A percentile compares a stretch with the other conserved stretches of the same genome.
phyloP scores from a whole-genome alignment of 2,113 vertebrate species.

The Syngnathus floridae region DNA sequence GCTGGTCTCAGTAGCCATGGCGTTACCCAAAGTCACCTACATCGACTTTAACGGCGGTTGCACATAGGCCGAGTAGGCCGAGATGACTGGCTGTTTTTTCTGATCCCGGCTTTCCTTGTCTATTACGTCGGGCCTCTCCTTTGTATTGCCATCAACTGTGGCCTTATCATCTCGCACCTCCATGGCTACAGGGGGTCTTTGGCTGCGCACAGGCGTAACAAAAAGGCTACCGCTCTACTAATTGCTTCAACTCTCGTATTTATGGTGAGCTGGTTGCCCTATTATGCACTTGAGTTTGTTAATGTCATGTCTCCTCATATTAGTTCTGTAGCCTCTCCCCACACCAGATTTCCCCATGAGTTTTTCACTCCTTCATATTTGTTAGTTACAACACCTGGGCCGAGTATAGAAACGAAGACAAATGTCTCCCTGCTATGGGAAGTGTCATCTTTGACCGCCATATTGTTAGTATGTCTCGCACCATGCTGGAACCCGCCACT shows the following conservation, averaged over 20 bases:
- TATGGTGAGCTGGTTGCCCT: slow-evolving; percentile 62
- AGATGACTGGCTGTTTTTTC: slow-evolving; percentile 59
- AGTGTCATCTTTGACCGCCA: slow-evolving; percentile 51
- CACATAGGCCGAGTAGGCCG: slow-evolving; percentile 54
- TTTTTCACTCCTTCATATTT: background rate
- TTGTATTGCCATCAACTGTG: slow-evolving; percentile 58
- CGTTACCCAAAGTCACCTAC: slow-evolving; percentile 63
- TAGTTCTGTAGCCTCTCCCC: slow-evolving; percentile 42
- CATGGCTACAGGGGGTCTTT: slow-evolving; percentile 38
- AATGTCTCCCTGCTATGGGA: slow-evolving; percentile 57
- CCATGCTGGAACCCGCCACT: slow-evolving; percentile 66
- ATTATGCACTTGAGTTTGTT: slow-evolving; percentile 64
- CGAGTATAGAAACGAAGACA: rapidly evolving
- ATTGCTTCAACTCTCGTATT: slow-evolving; percentile 58
- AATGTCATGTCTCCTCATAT: slow-evolving; percentile 50
- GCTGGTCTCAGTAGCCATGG: slow-evolving; percentile 60
- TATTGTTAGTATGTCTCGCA: slow-evolving; percentile 60
- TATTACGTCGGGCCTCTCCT: slow-evolving; percentile 62
- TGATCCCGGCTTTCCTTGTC: slow-evolving; percentile 63
- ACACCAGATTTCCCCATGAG: background rate
- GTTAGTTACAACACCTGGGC: background rate
- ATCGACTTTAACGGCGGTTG: slow-evolving; percentile 56
- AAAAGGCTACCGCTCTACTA: slow-evolving; percentile 61
- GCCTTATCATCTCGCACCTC: slow-evolving; percentile 60
- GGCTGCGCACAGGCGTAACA: slow-evolving; percentile 53